These are phyloP conservation scores for Drosophila stalkeri DNA, from an alignment of 2,888 invertebrate species.

Conservation along the genomic window DNA sequence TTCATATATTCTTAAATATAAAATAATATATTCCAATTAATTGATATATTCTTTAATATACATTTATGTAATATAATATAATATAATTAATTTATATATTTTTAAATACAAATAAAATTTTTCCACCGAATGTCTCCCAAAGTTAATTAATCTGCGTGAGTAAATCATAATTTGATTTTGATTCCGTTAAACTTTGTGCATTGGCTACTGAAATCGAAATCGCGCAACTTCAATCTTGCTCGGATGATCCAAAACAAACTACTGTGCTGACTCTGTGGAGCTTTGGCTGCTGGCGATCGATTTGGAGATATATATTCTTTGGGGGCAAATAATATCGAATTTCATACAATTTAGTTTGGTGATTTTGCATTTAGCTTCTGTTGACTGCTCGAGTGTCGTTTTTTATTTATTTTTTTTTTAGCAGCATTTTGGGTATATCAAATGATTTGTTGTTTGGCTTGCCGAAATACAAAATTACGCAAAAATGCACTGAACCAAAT, in stretches of 20 bases:
- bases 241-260: slow-evolving; percentile 42
- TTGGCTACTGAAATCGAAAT: slow-evolving; percentile 38
- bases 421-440: slow-evolving; percentile 34
- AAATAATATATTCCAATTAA: too few relatives aligned
- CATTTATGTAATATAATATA: too few relatives aligned
- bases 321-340: slow-evolving; percentile 63
- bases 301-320: slow-evolving; percentile 8
- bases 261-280: slow-evolving; percentile 25
- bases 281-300: slow-evolving; percentile 17
- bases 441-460: slow-evolving; percentile 29
- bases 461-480: slow-evolving; percentile 30
- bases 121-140: background rate
- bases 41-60: too few relatives aligned
- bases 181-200: slow-evolving; percentile 44
- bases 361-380: slow-evolving; percentile 69
- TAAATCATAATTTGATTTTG: slow-evolving; percentile 7
- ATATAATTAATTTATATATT: too few relatives aligned
- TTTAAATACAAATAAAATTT: background rate
- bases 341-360: slow-evolving; percentile 55
- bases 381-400: slow-evolving; percentile 48
- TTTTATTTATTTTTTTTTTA: background rate
- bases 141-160: background rate
- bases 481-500: slow-evolving; percentile 69
- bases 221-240: slow-evolving; percentile 17
- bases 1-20: too few relatives aligned